A percentile compares a stretch with the other conserved stretches of the same genome.
These are phyloP conservation scores for Glareola pratincola DNA, from an alignment of 2,113 vertebrate genomes.

Conservation along the genomic window DNA sequence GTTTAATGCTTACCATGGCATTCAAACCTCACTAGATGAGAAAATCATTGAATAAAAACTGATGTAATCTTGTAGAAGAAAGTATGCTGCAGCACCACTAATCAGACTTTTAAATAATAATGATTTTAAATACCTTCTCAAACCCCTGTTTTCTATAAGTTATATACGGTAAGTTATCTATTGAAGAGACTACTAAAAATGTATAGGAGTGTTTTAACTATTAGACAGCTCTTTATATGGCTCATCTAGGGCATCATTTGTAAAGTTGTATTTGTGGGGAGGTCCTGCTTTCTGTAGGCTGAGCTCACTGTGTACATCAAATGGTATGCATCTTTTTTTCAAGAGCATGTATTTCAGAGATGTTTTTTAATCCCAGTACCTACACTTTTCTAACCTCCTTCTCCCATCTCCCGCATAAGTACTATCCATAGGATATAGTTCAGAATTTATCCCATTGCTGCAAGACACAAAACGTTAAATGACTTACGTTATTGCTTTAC, in stretches of 20 bases:
- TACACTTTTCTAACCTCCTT: neutral
- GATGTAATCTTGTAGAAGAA: neutral
- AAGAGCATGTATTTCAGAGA: neutral
- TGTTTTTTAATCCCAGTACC: neutral
- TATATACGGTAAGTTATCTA: neutral
- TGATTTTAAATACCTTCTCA: neutral
- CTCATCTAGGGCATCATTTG: neutral
- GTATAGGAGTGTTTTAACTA: neutral
- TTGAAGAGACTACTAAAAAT: neutral
- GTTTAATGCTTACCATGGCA: neutral
- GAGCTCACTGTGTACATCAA: neutral
- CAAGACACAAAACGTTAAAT: neutral
- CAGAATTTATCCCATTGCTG: neutral
- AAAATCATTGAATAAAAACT: neutral
- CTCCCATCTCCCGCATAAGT: neutral
- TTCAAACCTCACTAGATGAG: neutral
- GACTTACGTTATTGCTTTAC: neutral
- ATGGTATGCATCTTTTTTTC: neutral
- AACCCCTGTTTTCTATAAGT: neutral
- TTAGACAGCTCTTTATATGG: neutral
- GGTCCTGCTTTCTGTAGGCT: neutral
- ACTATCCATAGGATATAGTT: neutral
- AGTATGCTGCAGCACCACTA: neutral
- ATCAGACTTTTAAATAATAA: neutral
- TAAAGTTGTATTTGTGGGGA: neutral